Base-by-base conservation (phyloP, 2,888 invertebrate genomes). In the Callyntrura guangdongensis region DNA sequence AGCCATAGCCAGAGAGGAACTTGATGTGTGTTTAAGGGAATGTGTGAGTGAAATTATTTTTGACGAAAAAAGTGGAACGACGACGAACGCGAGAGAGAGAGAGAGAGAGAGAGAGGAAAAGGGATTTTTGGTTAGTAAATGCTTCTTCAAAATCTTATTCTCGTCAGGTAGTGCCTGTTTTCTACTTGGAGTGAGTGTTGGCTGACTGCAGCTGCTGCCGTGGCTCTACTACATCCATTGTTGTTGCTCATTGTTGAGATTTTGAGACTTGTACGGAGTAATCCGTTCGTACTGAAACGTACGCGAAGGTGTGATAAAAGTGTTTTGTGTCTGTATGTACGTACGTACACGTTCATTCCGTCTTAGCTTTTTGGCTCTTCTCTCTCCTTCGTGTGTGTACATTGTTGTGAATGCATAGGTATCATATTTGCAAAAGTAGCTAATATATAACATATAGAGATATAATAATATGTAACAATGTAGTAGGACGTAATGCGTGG, bases 61-160 rank as follows among this genome's bases (percentile, higher is more conserved):
- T 84, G 47, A 64, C 53, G 53, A 83, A 69, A 84, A 84, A 84
- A 84, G 84, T 84, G 84, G 84, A 84, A 84, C 84, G 49, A 84
- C 84, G 69, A 64, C 64, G 67, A 67, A 22, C 67, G 67, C 67
- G 64, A 84, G 69, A 84, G 69, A 69, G 69, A 84, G 47, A 56
- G 45, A 64, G 36, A 36, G 36, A 36, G 36, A 67, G 49, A 84
- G 67, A 84, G 64, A 84, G 69, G 69, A 69, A 69, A 49, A 84
- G 20, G 64, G 45, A 64, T 79, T 79, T 77, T 84, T 53, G 59
- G 49, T 49, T 84, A 49, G 20, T 82, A 47, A 83, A 81, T 61
- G 20, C 61, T 36, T 67, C 11, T 67, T n/a, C 17, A 11, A 53
- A 47, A 74, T 8, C 9, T 56, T 25, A 27, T 14, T 8, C 56